Evolutionary conservation across 2,888 invertebrate genomes (phyloP).

Genomic region (Mythimna lalbum): DNA sequence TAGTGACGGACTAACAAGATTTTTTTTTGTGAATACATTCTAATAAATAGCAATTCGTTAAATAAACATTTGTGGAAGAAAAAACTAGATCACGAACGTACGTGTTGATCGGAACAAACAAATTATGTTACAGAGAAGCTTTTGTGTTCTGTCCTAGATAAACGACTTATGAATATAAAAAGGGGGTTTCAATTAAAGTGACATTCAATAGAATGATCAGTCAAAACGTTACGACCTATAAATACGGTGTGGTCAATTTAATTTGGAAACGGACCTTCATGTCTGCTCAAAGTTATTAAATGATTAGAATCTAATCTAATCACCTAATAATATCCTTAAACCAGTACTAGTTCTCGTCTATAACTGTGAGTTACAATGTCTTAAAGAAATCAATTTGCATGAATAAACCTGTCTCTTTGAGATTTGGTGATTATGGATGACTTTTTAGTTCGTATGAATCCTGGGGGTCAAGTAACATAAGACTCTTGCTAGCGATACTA

Average conservation of each 20-base stretch:
- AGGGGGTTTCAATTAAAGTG: conserved; percentile 14
- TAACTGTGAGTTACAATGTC: conserved; percentile 28
- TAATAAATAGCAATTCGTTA: conserved; percentile 11
- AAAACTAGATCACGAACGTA: conserved; percentile 39
- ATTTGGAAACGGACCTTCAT: conserved; percentile 36
- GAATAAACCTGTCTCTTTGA: conserved; percentile 22
- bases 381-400: conserved; percentile 40
- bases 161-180: conserved; percentile 19
- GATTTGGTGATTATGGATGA: not conserved
- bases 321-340: conserved; percentile 44
- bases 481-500: not conserved
- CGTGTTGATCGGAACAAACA: conserved; percentile 34
- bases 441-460: not conserved
- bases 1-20: not conserved
- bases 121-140: conserved; percentile 22
- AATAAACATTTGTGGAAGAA: conserved; percentile 38
- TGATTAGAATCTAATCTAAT: conserved; percentile 50
- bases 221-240: conserved; percentile 8
- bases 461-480: not conserved
- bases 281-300: conserved; percentile 54
- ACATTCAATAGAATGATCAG: conserved; percentile 26
- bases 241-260: conserved; percentile 22
- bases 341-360: conserved; percentile 29
- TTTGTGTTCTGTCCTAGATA: conserved; percentile 40
- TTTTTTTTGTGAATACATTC: conserved; percentile 5